Evolutionary conservation across 2,888 invertebrate species (phyloP).

Genomic region (Oxystoma pomonae): DNA sequence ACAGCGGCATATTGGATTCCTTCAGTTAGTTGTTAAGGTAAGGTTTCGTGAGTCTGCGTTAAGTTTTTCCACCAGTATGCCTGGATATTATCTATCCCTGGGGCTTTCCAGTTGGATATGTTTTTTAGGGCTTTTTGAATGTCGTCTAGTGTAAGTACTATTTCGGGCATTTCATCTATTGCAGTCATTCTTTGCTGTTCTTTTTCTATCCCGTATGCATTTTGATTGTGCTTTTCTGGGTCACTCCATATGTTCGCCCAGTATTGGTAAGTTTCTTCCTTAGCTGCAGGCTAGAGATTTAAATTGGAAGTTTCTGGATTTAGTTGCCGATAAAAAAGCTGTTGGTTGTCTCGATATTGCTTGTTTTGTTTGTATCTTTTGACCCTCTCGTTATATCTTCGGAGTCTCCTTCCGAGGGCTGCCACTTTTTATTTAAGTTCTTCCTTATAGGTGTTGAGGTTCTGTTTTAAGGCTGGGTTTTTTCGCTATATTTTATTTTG

Average conservation of each 20-base stretch:
- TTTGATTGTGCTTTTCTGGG: not conserved
- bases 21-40: not conserved
- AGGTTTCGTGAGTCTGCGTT: not conserved
- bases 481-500: not conserved
- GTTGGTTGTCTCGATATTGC: not conserved
- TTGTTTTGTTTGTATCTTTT: not conserved
- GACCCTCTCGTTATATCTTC: not conserved
- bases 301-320: not conserved
- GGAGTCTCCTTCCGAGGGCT: not conserved
- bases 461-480: not conserved
- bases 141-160: not conserved
- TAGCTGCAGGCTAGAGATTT: constrained; percentile 16
- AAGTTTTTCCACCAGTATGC: constrained; percentile 1
- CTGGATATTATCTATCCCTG: not conserved
- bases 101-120: not conserved
- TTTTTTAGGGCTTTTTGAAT: not conserved
- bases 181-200: constrained; percentile 2
- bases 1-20: not conserved
- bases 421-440: not conserved
- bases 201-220: constrained; percentile 2
- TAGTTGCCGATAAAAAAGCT: not conserved
- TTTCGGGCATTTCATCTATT: not conserved
- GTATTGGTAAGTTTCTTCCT: constrained; percentile 12
- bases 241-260: constrained; percentile 5
- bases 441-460: not conserved